phyloP scores from a whole-genome alignment of 2,888 invertebrate genomes.

The Vannuccia rotundouncinata region DNA sequence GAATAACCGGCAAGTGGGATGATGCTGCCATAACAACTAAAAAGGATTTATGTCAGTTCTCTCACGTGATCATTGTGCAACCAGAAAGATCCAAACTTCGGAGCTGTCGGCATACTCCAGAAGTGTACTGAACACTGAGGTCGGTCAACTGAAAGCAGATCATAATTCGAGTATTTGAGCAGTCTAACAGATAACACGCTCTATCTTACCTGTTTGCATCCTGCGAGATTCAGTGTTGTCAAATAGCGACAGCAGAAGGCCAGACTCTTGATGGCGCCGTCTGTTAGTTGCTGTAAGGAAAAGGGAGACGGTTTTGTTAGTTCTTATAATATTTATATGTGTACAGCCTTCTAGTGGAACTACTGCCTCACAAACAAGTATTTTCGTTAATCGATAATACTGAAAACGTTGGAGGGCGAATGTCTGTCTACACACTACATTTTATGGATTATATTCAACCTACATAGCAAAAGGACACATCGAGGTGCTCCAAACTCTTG shows the following conservation, averaged over 20 bases:
- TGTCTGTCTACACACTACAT: no score
- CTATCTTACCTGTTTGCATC: constrained; percentile 55
- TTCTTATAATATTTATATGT: no score
- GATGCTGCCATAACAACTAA: not conserved
- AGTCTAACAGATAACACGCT: constrained; percentile 62
- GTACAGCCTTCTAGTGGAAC: no score
- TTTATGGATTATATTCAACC: no score
- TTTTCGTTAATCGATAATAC: no score
- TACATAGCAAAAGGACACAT: constrained; percentile 55
- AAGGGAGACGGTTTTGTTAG: no score
- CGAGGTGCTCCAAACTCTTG: constrained; percentile 51
- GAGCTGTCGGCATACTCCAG: constrained; percentile 55
- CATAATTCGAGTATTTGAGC: constrained; percentile 41
- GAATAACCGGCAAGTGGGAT: constrained; percentile 41
- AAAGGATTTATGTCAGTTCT: constrained; percentile 30
- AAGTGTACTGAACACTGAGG: constrained; percentile 55
- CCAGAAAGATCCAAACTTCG: constrained; percentile 52
- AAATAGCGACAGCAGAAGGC: constrained; percentile 56
- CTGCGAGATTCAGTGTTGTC: constrained; percentile 52
- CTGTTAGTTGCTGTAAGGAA: constrained; percentile 54
- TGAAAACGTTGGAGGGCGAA: no score
- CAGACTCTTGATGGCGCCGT: constrained; percentile 56
- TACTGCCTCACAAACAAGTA: no score
- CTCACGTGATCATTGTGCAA: constrained; percentile 53
- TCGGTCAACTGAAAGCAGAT: constrained; percentile 51